Evolutionary conservation across 2,888 invertebrate genomes (phyloP).

Genomic region (Melanargia galathea): DNA sequence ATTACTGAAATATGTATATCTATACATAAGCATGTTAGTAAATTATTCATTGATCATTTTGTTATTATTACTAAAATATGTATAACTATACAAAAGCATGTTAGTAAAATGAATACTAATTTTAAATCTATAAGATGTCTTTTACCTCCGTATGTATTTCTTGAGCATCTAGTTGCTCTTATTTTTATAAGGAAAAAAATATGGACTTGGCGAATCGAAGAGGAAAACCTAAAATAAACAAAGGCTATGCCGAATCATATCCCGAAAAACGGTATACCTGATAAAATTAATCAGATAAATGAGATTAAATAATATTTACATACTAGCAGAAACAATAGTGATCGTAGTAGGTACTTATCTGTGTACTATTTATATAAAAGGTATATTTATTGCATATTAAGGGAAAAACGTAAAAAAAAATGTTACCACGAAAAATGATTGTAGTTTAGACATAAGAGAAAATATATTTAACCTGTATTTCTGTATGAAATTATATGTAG

Average conservation of each 20-base stretch:
- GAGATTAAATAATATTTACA: slow-evolving; percentile 65
- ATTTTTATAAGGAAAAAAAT: slow-evolving; percentile 30
- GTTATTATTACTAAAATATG: slow-evolving; percentile 28
- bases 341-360: slow-evolving; percentile 54
- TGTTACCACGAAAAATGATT: slow-evolving; percentile 69
- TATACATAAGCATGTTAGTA: slow-evolving; percentile 21
- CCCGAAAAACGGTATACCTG: slow-evolving; percentile 75
- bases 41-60: slow-evolving; percentile 27
- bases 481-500: slow-evolving; percentile 83
- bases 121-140: slow-evolving; percentile 22
- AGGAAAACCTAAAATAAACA: slow-evolving; percentile 35
- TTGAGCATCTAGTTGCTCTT: slow-evolving; percentile 25
- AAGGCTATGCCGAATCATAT: slow-evolving; percentile 65
- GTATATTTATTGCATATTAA: slow-evolving; percentile 73
- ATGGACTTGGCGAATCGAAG: slow-evolving; percentile 19
- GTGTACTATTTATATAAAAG: slow-evolving; percentile 70
- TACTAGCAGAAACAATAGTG: slow-evolving; percentile 58
- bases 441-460: slow-evolving; percentile 77
- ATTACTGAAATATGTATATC: slow-evolving; percentile 21
- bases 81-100: slow-evolving; percentile 9
- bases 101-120: slow-evolving; percentile 29
- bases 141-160: slow-evolving; percentile 27
- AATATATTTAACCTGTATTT: slow-evolving; percentile 82
- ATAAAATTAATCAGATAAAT: slow-evolving; percentile 61
- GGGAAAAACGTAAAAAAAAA: slow-evolving; percentile 77